phyloP scores from a whole-genome alignment of 2,888 invertebrate genomes.

The Lepidonotus clava region DNA sequence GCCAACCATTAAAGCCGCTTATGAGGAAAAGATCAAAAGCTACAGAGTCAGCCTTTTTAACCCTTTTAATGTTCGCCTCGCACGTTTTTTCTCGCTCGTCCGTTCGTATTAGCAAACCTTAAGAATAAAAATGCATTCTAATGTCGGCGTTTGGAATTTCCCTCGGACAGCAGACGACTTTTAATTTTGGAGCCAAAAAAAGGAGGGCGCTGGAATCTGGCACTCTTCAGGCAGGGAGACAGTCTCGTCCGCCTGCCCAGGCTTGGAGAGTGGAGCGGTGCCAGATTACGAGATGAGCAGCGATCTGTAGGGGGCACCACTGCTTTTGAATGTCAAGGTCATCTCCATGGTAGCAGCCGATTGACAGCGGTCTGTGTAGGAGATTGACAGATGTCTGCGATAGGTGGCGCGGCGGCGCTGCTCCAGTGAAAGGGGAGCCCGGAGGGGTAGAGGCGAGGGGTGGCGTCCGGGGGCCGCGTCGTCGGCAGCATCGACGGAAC shows the following conservation, averaged over 20 bases:
- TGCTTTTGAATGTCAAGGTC: slow-evolving; percentile 38
- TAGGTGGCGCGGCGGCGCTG: slow-evolving; percentile 34
- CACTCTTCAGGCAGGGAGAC: background rate
- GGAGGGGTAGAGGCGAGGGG: background rate
- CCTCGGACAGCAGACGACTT: background rate
- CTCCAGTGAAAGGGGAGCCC: slow-evolving; percentile 12
- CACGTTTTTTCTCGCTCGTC: background rate
- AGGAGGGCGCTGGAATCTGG: background rate
- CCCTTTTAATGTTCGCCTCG: background rate
- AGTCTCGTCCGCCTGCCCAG: background rate
- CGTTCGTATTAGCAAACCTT: background rate
- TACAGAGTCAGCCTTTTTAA: background rate
- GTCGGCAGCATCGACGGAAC: background rate
- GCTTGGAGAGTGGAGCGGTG: background rate
- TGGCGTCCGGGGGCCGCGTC: background rate
- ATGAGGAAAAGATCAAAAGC: slow-evolving; percentile 48
- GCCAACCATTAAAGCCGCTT: slow-evolving; percentile 26
- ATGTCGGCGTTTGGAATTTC: background rate
- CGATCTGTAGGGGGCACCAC: background rate
- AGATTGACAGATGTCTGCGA: slow-evolving; percentile 45
- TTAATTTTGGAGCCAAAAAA: background rate
- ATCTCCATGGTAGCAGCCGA: slow-evolving; percentile 23
- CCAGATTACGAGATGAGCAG: slow-evolving; percentile 40
- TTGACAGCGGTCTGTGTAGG: slow-evolving; percentile 9
- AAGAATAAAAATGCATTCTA: too few species aligned